Conservation (phyloP, 2,797 vertebrate species). For the Basileuterus tristriatus region DNA sequence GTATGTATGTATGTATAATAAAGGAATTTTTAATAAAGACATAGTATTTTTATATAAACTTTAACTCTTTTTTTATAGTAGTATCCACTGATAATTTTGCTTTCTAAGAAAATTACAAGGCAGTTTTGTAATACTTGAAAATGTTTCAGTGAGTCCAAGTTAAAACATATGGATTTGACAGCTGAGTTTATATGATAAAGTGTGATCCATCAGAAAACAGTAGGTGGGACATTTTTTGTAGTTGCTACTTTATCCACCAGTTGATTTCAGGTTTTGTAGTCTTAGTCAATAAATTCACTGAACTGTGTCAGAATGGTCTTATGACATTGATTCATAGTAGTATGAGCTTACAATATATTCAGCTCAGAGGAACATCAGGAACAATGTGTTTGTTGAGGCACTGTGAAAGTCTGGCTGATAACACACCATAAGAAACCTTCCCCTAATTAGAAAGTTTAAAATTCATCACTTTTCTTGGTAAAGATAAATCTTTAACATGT, state of each 20-base stretch:
- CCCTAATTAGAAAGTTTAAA: conserved; percentile 5
- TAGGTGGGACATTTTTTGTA: not conserved
- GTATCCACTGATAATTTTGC: not conserved
- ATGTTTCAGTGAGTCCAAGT: not conserved
- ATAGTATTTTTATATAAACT: not conserved
- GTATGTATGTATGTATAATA: not conserved
- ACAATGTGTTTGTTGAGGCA: not conserved
- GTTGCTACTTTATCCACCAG: not conserved
- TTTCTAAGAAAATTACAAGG: not conserved
- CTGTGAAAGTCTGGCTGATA: not conserved
- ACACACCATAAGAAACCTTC: not conserved
- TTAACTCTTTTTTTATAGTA: not conserved
- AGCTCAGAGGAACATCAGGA: not conserved
- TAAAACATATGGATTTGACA: not conserved
- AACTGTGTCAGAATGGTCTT: conserved; percentile 42
- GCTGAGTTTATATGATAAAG: not conserved
- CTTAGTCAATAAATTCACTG: not conserved
- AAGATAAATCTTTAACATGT: not conserved
- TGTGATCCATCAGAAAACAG: not conserved
- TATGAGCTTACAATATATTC: not conserved
- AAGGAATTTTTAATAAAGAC: not conserved
- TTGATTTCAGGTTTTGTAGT: not conserved
- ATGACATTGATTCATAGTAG: conserved; percentile 37
- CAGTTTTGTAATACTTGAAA: not conserved
- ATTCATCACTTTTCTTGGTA: not conserved